These are phyloP conservation scores for Drosophila seguyi DNA, from an alignment of 1,140 invertebrate species.

Conservation along the genomic window DNA sequence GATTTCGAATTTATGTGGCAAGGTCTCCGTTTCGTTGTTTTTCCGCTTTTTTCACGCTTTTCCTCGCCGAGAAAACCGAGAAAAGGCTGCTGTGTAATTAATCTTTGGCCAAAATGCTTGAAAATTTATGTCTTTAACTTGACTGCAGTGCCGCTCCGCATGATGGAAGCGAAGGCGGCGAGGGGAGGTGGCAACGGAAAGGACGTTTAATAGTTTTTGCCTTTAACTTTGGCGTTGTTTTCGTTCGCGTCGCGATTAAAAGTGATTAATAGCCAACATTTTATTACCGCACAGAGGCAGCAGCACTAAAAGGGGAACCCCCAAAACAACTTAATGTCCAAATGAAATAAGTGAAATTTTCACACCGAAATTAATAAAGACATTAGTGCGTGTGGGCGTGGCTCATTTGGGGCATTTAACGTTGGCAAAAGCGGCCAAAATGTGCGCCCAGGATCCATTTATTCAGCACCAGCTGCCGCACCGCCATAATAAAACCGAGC, in stretches of 20 bases:
- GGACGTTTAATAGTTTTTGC: conserved; percentile 51
- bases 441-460: conserved; percentile 62
- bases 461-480: conserved; percentile 64
- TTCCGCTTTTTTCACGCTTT: conserved; percentile 30
- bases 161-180: conserved; percentile 15
- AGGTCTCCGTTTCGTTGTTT: conserved; percentile 18
- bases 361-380: conserved; percentile 79
- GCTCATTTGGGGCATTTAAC: conserved; percentile 53
- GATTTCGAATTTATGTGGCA: conserved; percentile 77
- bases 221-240: conserved; percentile 46
- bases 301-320: conserved; percentile 36
- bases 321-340: conserved; percentile 73
- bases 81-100: conserved; percentile 72
- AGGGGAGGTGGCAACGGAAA: background rate
- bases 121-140: conserved; percentile 84
- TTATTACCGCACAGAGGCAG: conserved; percentile 54
- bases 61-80: conserved; percentile 14
- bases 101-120: conserved; percentile 82
- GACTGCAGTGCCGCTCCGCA: conserved; percentile 34
- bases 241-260: conserved; percentile 72
- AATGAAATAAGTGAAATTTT: conserved; percentile 79
- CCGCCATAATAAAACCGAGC: conserved; percentile 52
- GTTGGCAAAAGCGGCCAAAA: conserved; percentile 35
- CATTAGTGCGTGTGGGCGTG: conserved; percentile 59
- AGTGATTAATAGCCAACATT: conserved; percentile 76